These are phyloP conservation scores for Unio delphinus DNA, from an alignment of 2,888 invertebrate genomes.

Conservation along the genomic window DNA sequence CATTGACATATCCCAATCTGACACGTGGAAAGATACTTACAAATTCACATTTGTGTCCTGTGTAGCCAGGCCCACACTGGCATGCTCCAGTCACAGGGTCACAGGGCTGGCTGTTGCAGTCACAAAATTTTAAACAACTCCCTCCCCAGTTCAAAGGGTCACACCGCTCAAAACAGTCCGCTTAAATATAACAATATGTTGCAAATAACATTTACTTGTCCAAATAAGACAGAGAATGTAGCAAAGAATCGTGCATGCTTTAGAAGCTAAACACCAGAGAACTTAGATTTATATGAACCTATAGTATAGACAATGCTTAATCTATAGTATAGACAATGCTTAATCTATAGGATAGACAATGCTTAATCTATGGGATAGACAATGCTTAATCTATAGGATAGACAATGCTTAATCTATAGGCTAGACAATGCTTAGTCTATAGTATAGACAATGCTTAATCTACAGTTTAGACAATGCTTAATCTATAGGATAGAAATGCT, in stretches of 20 bases:
- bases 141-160: slow-evolving; percentile 81
- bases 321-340: no score
- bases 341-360: no score
- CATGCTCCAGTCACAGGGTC: slow-evolving; percentile 54
- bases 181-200: slow-evolving; percentile 15
- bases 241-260: neutral
- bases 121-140: slow-evolving; percentile 80
- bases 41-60: slow-evolving; percentile 42
- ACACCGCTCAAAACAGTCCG: slow-evolving; percentile 36
- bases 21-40: slow-evolving; percentile 13
- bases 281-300: no score
- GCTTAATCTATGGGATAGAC: no score
- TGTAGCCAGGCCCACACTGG: slow-evolving; percentile 47
- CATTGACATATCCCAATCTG: no score
- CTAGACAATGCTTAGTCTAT: no score
- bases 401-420: no score
- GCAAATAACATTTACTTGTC: neutral
- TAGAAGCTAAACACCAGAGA: neutral
- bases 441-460: no score
- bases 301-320: no score
- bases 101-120: slow-evolving; percentile 82
- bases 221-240: neutral
- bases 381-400: no score
- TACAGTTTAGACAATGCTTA: no score
- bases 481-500: no score